Evolutionary conservation across 2,113 vertebrate species (phyloP).

Genomic region (Centropus unirufus): DNA sequence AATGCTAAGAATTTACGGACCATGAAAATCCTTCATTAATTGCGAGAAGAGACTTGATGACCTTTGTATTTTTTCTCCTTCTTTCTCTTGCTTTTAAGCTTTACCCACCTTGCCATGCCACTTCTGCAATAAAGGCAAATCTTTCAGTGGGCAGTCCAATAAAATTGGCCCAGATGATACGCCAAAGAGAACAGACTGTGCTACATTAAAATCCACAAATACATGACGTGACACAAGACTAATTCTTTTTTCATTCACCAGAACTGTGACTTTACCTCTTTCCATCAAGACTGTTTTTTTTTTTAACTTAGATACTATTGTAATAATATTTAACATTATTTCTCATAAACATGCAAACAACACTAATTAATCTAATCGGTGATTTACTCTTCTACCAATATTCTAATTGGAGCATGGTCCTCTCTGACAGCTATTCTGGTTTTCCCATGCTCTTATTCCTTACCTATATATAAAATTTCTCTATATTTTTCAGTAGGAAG

Average conservation of each 20-base stretch:
- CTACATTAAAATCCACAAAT: background rate
- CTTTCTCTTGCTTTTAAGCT: background rate
- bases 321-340: background rate
- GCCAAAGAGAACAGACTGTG: background rate
- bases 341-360: background rate
- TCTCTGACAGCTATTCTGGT: background rate
- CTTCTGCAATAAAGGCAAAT: conserved; percentile 2
- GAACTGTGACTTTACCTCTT: background rate
- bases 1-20: conserved; percentile 44
- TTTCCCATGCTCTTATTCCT: background rate
- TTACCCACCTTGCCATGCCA: background rate
- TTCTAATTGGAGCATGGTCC: background rate
- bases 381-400: background rate
- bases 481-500: background rate
- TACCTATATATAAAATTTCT: background rate
- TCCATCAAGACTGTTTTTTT: background rate
- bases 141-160: background rate
- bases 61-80: conserved; percentile 6
- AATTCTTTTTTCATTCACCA: background rate
- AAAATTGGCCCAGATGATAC: background rate
- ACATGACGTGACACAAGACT: background rate
- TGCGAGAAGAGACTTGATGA: conserved; percentile 9
- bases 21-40: conserved; percentile 20
- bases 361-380: background rate
- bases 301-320: background rate